phyloP scores from a whole-genome alignment of 2,113 vertebrate genomes.

The Sinocyclocheilus rhinocerous region DNA sequence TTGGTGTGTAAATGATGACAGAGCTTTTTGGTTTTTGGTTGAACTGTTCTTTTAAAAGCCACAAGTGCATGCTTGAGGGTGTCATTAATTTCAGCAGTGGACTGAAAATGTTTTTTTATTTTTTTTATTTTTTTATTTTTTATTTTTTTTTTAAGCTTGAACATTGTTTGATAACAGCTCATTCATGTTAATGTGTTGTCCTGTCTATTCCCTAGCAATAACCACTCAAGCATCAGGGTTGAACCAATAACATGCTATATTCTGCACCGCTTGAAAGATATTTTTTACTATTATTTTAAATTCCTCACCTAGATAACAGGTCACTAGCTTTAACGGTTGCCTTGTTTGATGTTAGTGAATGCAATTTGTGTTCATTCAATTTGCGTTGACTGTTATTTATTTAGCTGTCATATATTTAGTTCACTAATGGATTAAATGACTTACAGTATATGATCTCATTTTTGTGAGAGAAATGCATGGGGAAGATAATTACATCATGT shows the following conservation, averaged over 20 bases:
- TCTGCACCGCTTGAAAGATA: not conserved
- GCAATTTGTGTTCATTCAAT: constrained; percentile 43
- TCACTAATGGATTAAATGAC: constrained; percentile 40
- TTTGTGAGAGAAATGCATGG: constrained; percentile 49
- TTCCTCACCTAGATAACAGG: constrained; percentile 34
- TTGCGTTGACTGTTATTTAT: constrained; percentile 34
- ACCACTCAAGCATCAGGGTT: constrained; percentile 8
- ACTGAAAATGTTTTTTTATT: too few relatives aligned
- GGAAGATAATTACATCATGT: constrained; percentile 34
- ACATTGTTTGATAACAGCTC: not conserved
- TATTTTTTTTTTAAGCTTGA: not conserved
- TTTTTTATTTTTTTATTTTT: too few relatives aligned
- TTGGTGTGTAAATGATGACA: not conserved
- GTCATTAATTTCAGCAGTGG: not conserved
- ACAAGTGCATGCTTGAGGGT: not conserved
- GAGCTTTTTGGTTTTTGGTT: not conserved
- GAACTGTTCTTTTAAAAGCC: not conserved
- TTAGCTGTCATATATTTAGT: constrained; percentile 35
- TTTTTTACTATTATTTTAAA: not conserved
- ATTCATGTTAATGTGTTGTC: not conserved
- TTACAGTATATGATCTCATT: constrained; percentile 39
- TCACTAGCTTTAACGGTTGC: constrained; percentile 54
- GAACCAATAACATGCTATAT: not conserved
- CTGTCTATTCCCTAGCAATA: constrained; percentile 12
- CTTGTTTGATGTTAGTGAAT: constrained; percentile 31